Evolutionary conservation across 2,888 invertebrate species (phyloP).

Genomic region (Epinotia ramella): DNA sequence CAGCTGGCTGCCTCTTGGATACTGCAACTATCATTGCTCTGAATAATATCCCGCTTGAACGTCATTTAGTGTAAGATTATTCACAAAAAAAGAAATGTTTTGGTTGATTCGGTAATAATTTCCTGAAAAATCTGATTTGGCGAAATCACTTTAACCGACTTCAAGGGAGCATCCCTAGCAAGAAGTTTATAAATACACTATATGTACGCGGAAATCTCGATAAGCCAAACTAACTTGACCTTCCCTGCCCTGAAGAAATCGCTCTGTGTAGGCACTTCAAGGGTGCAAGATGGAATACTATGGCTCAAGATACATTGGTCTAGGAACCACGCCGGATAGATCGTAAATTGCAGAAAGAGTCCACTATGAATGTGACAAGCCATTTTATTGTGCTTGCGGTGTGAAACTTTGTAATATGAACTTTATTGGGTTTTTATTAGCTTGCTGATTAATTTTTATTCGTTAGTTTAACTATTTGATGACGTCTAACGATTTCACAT

Average conservation of each 20-base stretch:
- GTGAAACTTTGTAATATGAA: constrained; percentile 13
- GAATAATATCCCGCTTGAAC: no score
- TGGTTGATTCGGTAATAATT: no score
- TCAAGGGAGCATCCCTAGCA: constrained; percentile 13
- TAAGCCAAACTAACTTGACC: constrained; percentile 14
- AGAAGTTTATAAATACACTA: constrained; percentile 40
- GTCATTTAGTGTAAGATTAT: no score
- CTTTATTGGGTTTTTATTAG: constrained; percentile 17
- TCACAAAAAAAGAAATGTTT: no score
- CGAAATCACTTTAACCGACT: neutral
- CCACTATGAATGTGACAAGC: constrained; percentile 31
- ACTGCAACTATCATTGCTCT: no score
- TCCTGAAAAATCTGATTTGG: neutral
- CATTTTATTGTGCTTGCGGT: constrained; percentile 35
- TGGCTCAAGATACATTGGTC: constrained; percentile 10
- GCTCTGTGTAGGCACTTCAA: no score
- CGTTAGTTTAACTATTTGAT: neutral
- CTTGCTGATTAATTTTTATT: neutral
- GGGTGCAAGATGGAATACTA: neutral
- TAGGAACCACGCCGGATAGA: constrained; percentile 22
- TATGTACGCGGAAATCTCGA: constrained; percentile 39
- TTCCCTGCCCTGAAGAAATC: neutral
- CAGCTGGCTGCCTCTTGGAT: no score
- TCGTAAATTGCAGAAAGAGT: constrained; percentile 42
- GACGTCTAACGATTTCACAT: neutral